Base-by-base conservation (phyloP, 1,140 invertebrate genomes). In the Temnothorax nylanderi region DNA sequence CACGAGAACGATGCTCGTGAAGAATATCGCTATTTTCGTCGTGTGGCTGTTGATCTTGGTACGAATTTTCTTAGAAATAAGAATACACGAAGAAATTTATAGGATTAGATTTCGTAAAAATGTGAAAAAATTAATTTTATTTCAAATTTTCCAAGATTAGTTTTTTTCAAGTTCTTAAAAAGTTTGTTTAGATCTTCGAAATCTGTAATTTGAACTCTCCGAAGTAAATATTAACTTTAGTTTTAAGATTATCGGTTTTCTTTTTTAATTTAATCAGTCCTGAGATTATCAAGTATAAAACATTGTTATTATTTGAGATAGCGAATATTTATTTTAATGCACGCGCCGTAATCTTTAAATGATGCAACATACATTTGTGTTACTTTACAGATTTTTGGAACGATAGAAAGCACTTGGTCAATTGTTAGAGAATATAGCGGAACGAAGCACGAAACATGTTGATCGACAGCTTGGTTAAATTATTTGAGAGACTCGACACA, bases 11-110 rank as follows among this genome's bases (percentile, higher is more conserved):
- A 86, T 87, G 62, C 67, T 88, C 10, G 69, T 74, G 8, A 93
- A 93, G 49, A 93, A 92, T 51, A 18, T 87, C 5, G n/a, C 81
- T 41, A 92, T 93, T 54, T 58, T 60, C 26, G 1, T 92, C 0
- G 10, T 93, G 16, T 94, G 87, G 85, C 21, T 93, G 0, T 1
- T 92, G 0, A 49, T 94, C 21, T 26, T 91, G 88, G 93, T 94
- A 69, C 75, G 75, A 87, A n/a, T 71, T 13, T 56, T 54, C 69
- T 47, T 3, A 26, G 10, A 71, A 80, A 54, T 41, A n/a, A 0
- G 10, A 18, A 64, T 37, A 21, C 0, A 7, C 18, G 8, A 47
- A 21, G 16, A 44, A 75, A 58, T 16, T 54, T 54, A 69, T 54
- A 67, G 1, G 7, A n/a, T 51, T 21, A 11, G 10, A 67, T 37